Base-by-base conservation (phyloP, 2,113 vertebrate species). In the Columba livia region DNA sequence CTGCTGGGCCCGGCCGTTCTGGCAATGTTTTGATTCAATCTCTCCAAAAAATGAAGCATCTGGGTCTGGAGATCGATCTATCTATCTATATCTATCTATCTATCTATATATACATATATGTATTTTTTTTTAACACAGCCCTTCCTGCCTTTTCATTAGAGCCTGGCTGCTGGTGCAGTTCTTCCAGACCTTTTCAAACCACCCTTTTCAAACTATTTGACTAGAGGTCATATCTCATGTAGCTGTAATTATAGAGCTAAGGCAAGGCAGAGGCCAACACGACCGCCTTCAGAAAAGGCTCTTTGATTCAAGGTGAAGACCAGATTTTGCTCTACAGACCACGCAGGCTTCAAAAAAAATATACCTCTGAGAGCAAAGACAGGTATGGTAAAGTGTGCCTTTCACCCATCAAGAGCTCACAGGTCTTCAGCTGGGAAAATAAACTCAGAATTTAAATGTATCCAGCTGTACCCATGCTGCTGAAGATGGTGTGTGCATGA, bases 211-310 rank as follows among this genome's bases (percentile, higher is more conserved):
- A 56, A 77, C 70, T 7, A 0, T 85, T 82, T 88, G 82, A 61
- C 78, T 82, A 12, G 78, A 85, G 78, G 92, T 89, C 70, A 28
- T 72, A 82, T n/a, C 81, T 93, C 74, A 20, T 50, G 81, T 72
- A 79, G 81, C 4, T 85, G 85, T 85, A 91, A 94, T 96, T 93
- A 57, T 0, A 88, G 61, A 82, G 74, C 62, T 62, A 56, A 79
- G 74, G 73, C 12, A 5, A 95, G 38, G 81, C 47, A 73, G 74
- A 71, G 18, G 7, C 34, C 6, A 1, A 12, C 0, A 2, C 16
- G 15, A 51, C 29, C 6, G 1, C 57, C 38, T 78, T 61, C 20
- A 29, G 14, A 86, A 91, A 89, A 62, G 19, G 5, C 20, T 85
- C 66, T 87, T 74, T 81, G 81, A 87, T 53, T 87, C 65, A 56